Base-by-base conservation (phyloP, 92 coral and sea anemone species). In the Hydrozoanthus gracilis region DNA sequence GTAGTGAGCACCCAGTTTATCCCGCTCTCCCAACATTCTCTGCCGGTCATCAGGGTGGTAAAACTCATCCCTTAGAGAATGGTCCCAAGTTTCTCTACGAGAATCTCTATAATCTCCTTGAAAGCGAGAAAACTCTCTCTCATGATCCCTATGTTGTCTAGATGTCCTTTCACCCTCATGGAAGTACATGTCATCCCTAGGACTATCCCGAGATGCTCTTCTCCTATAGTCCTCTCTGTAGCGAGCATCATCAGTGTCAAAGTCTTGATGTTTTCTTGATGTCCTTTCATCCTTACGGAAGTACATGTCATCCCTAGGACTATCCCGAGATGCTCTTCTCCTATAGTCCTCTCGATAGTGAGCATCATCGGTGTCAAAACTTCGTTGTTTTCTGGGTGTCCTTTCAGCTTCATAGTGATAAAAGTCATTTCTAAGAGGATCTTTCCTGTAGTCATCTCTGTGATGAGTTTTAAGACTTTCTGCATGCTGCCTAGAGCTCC, bases 61-160 rank as follows among this genome's bases (percentile, higher is more conserved):
- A 65, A 60, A 71, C 20, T 8, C 18, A n/a, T 78, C 83, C 15
- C 50, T 78, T 58, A 71, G 61, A 15, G 39, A 55, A 62, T 60
- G 51, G 45, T 78, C 83, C 39, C 20, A 39, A 58, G 51, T 78
- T 35, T 54, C 52, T 76, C 82, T 62, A 8, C 71, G 48, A 58
- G 68, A 55, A 4, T 60, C 18, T 39, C 82, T 77, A 60, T 78
- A 58, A 15, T 78, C 83, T 5, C 60, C 69, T n/a, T 8, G 27
- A 15, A 48, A 1, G 12, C 54, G 56, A 7, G 48, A 55, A 4
- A 68, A 68, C 10, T 35, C 47, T 20, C 73, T 68, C 8, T 68
- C 83, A 44, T 51, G 64, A 27, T 76, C 46, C 51, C 51, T 76
- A 5, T 12, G 20, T 17, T 35, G n/a, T 20, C 35, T 51, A 20